Conservation (phyloP, 2,888 invertebrate genomes). For the Troilus luridus region DNA sequence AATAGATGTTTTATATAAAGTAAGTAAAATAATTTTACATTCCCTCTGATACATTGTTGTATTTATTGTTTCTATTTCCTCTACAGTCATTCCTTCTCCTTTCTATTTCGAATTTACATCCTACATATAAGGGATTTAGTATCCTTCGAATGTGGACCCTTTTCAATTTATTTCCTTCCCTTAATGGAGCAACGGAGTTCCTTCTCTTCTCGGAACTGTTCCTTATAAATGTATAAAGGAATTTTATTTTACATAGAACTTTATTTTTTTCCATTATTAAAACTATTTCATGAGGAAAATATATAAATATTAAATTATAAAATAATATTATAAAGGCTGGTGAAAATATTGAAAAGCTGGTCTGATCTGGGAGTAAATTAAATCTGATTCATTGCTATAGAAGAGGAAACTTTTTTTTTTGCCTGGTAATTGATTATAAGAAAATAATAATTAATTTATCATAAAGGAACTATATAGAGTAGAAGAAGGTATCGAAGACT, state of each 20-base stretch:
- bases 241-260: too few relatives aligned
- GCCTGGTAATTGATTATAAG: background rate
- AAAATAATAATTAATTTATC: slow-evolving; percentile 6
- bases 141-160: background rate
- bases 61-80: background rate
- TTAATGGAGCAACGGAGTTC: background rate
- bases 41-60: background rate
- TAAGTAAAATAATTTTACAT: background rate
- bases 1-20: too few relatives aligned
- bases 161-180: background rate
- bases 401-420: background rate
- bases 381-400: background rate
- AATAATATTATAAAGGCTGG: too few relatives aligned
- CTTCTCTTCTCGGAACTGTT: background rate
- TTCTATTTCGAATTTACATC: background rate
- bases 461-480: background rate
- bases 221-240: background rate
- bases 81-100: background rate
- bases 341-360: too few relatives aligned
- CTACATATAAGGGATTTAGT: background rate
- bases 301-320: too few relatives aligned
- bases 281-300: too few relatives aligned
- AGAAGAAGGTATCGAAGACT: background rate
- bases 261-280: too few relatives aligned
- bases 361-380: background rate